Base-by-base conservation (phyloP, 2,113 vertebrate species). In the Rhabdomys dilectus region DNA sequence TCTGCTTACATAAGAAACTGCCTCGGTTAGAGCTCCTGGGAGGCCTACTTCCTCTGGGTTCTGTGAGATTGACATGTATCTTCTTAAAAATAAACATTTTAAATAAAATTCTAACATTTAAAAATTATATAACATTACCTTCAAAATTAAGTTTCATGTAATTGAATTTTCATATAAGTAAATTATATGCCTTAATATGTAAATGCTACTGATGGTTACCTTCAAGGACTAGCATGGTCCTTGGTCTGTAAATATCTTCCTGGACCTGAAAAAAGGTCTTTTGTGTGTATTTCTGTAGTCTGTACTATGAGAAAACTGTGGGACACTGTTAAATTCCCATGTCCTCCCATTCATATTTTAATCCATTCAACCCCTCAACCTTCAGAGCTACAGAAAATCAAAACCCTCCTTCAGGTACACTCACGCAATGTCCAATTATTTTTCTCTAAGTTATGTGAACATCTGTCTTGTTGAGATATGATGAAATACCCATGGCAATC, bases 351-450 rank as follows among this genome's bases (percentile, higher is more conserved):
- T 26, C 48, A 62, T 95, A 89, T 91, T 90, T 87, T 11, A 66
- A 91, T 76, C 62, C 39, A n/a, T 39, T 96, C 68, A 80, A 22
- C 11, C 26, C 13, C 64, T 91, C 73, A 78, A 34, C 78, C 76
- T 94, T 96, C 86, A 58, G 6, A 86, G 53, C 88, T 94, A 85
- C 78, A 88, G 88, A 93, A 84, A 56, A 84, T 68, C 31, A 85
- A 85, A 92, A 86, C 88, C 26, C 45, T 92, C 31, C 62, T 29
- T 88, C 78, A 88, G 36, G 76, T 85, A 56, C 24, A 66, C 3
- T 51, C 58, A 91, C 56, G 56, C 2, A 42, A 58, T 91, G 92
- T 56, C 66, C 26, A 86, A 12, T 77, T 24, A 48, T 15, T 85
- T 96, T 95, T 80, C 70, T 86, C 6, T 17, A 70, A 94, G 26